These are phyloP conservation scores for Turdus rufiventris DNA, from an alignment of 2,113 vertebrate genomes.

Conservation along the genomic window DNA sequence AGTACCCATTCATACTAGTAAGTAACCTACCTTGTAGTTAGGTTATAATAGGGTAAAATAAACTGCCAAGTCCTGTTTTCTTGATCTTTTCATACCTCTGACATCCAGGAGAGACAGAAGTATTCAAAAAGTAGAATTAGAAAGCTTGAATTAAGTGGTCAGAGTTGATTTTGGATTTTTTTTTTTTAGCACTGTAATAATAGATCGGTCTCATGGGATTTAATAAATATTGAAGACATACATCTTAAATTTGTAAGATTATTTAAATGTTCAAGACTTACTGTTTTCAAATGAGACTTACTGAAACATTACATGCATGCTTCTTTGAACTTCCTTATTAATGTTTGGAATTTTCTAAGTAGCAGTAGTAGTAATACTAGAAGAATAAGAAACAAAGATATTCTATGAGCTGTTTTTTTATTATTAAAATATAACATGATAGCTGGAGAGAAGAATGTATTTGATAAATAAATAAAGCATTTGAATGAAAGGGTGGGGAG, in stretches of 20 bases:
- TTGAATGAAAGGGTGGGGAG: rapidly evolving
- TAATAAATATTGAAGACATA: not conserved
- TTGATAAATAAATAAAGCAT: not conserved
- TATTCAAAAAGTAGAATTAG: not conserved
- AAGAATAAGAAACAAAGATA: not conserved
- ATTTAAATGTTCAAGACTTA: not conserved
- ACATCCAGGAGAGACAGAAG: not conserved
- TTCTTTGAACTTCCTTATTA: not conserved
- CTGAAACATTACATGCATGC: not conserved
- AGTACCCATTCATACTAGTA: not conserved
- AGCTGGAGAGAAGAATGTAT: not conserved
- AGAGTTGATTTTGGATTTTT: not conserved
- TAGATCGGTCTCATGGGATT: not conserved
- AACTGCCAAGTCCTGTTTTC: not conserved
- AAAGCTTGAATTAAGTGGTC: not conserved
- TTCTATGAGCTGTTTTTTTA: not conserved
- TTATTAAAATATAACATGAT: not conserved
- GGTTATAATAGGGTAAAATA: not conserved
- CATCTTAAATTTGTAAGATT: not conserved
- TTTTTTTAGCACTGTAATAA: not conserved
- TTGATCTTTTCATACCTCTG: not conserved
- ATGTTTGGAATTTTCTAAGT: not conserved
- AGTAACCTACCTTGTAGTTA: not conserved
- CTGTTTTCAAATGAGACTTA: not conserved
- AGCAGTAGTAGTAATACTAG: not conserved